Evolutionary conservation across 1,140 invertebrate genomes (phyloP), one percentile per base, ranked within the genome.

Genomic region (Tetragnatha versicolor): DNA sequence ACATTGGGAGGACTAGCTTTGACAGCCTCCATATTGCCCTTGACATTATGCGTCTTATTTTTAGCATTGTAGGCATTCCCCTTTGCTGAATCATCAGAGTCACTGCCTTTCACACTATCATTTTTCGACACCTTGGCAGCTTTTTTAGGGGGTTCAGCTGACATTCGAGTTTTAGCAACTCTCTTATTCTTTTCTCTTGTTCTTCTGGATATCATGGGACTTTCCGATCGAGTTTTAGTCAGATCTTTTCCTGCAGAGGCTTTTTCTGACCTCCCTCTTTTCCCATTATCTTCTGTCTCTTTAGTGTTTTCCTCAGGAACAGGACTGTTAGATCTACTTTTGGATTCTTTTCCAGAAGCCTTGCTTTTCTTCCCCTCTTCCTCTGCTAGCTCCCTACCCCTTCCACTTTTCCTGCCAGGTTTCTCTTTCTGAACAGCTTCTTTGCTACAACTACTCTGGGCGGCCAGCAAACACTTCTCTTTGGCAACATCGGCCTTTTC

Each of bases 111-210:
- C n/a, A n/a, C n/a, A n/a, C n/a, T n/a, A n/a, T n/a, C n/a, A n/a
- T n/a, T n/a, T n/a, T n/a, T n/a, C 12, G 33, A 17, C 12, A 22
- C 14, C 35, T 60, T 60, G 10, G 27, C 12, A 31, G 10, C 31
- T 49, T 51, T 68, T 33, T 68, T 68, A 35, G 45, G 47, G 7
- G 65, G 27, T 22, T 68, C 65, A 22, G 5, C 29, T n/a, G n/a
- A n/a, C n/a, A n/a, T 3, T 65, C 61, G 42, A 20, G 42, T 47
- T 2, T 17, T 42, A 25, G 61, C 61, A 45, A n/a, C 22, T 29
- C 47, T 70, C 29, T 70, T 70, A 53, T 66, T 77, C 31, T 77
- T 77, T 27, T 65, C 60, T 51, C 73, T 49, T 20, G 73, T 77
- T 39, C 73, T 49, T 20, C 73, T 31, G 2, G 73, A 77, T 22